Base-by-base conservation (phyloP, 2,888 invertebrate genomes). In the Chorisops tibialis region DNA sequence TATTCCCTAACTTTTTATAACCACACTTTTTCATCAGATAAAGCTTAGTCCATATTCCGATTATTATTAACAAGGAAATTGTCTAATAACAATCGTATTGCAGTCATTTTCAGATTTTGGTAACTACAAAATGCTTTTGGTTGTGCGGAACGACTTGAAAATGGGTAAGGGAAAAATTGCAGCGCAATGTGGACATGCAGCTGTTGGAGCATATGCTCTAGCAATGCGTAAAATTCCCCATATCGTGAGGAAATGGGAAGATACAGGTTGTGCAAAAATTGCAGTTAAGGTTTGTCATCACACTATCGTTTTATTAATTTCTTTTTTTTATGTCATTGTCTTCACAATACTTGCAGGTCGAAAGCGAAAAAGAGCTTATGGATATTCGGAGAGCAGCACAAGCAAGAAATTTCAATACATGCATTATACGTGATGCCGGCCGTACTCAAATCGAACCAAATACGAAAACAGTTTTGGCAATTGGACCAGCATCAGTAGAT, bases 121-220 rank as follows among this genome's bases (percentile, higher is more conserved):
- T 38, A 86, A 87, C 72, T 87, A 85, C 70, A 92, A 96, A 79
- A 81, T 96, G 79, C 88, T 95, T 5, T 77, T 96, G 67, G 89
- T 93, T 2, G 89, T 96, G 4, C 81, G 96, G 70, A 91, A 87
- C 72, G 96, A 96, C 71, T 80, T 96, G 3, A 92, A 91, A 76
- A 96, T 96, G 96, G 89, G 92, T 12, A 95, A 95, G 80, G 93
- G 96, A 1, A 96, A 96, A 81, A 88, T 93, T 41, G 96, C 93
- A 3, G 91, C 96, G 0, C 96, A 96, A 76, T 95, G 94, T 78
- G 86, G 89, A n/a, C 96, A 96, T 75, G 96, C 93, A n/a, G 91
- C 95, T 0, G 90, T 96, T 0, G 88, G 88, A 12, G 91, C 91
- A 1, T 93, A 89, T 71, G 89, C 90, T 67, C 85, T 86, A 69